These are phyloP conservation scores for Sinohyriopsis cumingii DNA, from an alignment of 2,888 invertebrate genomes.

Conservation along the genomic window DNA sequence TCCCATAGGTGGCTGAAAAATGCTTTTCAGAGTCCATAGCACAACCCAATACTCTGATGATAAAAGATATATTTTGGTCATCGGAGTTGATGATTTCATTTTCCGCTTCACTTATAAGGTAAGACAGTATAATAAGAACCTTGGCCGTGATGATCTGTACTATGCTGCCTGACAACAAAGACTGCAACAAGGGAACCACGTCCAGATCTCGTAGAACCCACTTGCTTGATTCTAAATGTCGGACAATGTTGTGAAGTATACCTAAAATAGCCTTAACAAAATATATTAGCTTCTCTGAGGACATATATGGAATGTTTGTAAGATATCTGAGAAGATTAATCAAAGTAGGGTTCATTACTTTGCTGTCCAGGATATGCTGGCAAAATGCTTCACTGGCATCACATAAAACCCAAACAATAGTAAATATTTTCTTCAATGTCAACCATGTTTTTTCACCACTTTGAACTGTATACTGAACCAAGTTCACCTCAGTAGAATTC, in stretches of 20 bases:
- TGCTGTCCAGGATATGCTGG: slow-evolving; percentile 41
- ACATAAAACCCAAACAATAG: slow-evolving; percentile 61
- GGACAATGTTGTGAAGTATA: slow-evolving; percentile 63
- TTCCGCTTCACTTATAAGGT: slow-evolving; percentile 64
- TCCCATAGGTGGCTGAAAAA: slow-evolving; percentile 62
- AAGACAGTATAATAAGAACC: slow-evolving; percentile 63
- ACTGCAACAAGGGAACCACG: slow-evolving; percentile 45
- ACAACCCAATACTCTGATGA: slow-evolving; percentile 59
- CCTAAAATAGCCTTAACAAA: slow-evolving; percentile 64
- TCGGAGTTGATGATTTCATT: slow-evolving; percentile 59
- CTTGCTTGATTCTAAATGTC: slow-evolving; percentile 57
- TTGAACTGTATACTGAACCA: background rate
- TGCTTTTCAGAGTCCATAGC: slow-evolving; percentile 60
- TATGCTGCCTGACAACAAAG: slow-evolving; percentile 21
- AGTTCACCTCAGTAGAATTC: no score
- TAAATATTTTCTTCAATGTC: slow-evolving; percentile 49
- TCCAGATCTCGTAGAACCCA: slow-evolving; percentile 43
- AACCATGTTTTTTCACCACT: slow-evolving; percentile 31
- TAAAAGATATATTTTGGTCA: slow-evolving; percentile 58
- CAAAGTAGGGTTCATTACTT: slow-evolving; percentile 22
- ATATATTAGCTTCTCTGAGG: slow-evolving; percentile 31
- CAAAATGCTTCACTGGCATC: slow-evolving; percentile 58
- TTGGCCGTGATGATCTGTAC: slow-evolving; percentile 60
- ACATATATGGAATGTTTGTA: slow-evolving; percentile 26
- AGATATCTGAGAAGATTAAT: slow-evolving; percentile 19